A percentile compares a stretch with the other conserved stretches of the same genome.
Conservation (phyloP, 2,797 vertebrate genomes). For the Naso thynnoides region DNA sequence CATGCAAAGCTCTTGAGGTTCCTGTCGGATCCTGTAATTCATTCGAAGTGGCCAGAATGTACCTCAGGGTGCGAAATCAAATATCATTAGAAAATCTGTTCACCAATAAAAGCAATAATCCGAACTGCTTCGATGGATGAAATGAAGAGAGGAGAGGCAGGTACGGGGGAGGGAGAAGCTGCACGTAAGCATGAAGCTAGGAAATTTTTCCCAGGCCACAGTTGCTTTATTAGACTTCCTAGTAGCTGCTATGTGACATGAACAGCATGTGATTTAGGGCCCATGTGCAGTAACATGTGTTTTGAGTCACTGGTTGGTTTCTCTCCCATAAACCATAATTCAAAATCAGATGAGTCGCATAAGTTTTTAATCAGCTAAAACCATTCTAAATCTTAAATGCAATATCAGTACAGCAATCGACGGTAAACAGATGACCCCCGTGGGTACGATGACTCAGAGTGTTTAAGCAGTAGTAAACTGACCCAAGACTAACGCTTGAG, state of each 20-base stretch:
- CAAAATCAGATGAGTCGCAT: slow-evolving; percentile 17
- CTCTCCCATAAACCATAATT: slow-evolving; percentile 40
- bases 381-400: slow-evolving; percentile 27
- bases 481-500: slow-evolving; percentile 26
- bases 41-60: background rate
- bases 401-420: slow-evolving; percentile 36
- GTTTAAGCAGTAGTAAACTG: slow-evolving; percentile 34
- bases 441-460: slow-evolving; percentile 21
- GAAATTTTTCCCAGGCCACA: slow-evolving; percentile 55
- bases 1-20: too few species aligned
- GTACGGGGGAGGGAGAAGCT: slow-evolving; percentile 21
- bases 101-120: slow-evolving; percentile 1
- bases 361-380: slow-evolving; percentile 46
- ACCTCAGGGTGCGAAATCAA: background rate
- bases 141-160: slow-evolving; percentile 36
- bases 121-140: slow-evolving; percentile 29
- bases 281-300: slow-evolving; percentile 62
- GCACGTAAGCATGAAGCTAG: slow-evolving; percentile 46
- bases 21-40: slow-evolving; percentile 1
- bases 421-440: slow-evolving; percentile 25
- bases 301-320: slow-evolving; percentile 54
- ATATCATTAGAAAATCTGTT: slow-evolving; percentile 2
- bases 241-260: slow-evolving; percentile 62
- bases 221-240: slow-evolving; percentile 60
- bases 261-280: slow-evolving; percentile 47